These are phyloP conservation scores for Drosophila macrothrix DNA, from an alignment of 2,888 invertebrate genomes.

Conservation along the genomic window DNA sequence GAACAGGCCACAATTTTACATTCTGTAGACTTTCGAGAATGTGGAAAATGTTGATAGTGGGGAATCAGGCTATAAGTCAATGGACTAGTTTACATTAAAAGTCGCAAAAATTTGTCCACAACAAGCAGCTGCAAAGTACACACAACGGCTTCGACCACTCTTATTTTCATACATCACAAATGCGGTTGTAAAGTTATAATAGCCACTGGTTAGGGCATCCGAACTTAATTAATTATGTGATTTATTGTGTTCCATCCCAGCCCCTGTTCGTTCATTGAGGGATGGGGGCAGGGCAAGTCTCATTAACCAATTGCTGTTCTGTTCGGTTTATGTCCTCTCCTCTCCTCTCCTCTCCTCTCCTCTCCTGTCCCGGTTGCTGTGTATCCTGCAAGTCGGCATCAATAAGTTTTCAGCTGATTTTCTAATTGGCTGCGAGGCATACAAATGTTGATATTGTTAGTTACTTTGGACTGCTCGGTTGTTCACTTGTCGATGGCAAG, in stretches of 20 bases:
- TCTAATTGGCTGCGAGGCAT: conserved; percentile 23
- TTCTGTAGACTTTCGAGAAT: no score
- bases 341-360: background rate
- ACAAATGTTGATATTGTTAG: conserved; percentile 27
- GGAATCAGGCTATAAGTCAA: no score
- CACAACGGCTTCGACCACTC: background rate
- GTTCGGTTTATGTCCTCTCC: background rate
- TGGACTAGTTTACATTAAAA: no score
- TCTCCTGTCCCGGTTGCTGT: background rate
- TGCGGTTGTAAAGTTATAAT: background rate
- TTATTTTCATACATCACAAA: background rate
- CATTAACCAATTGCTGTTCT: conserved; percentile 17
- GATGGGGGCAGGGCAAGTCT: conserved; percentile 4
- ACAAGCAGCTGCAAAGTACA: no score
- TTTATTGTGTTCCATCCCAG: conserved; percentile 8
- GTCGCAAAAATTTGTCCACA: background rate
- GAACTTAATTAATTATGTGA: conserved; percentile 40
- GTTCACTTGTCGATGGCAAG: conserved; percentile 3
- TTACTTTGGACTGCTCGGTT: background rate
- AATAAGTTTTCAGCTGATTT: conserved; percentile 34
- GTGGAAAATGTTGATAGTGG: no score
- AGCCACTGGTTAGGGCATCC: background rate
- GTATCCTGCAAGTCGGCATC: conserved; percentile 16
- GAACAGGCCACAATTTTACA: background rate
- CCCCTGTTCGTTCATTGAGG: background rate